Evolutionary conservation across 2,113 vertebrate genomes (phyloP), one percentile per base, ranked within the genome.

Genomic region (Brachyhypopomus gauderio): DNA sequence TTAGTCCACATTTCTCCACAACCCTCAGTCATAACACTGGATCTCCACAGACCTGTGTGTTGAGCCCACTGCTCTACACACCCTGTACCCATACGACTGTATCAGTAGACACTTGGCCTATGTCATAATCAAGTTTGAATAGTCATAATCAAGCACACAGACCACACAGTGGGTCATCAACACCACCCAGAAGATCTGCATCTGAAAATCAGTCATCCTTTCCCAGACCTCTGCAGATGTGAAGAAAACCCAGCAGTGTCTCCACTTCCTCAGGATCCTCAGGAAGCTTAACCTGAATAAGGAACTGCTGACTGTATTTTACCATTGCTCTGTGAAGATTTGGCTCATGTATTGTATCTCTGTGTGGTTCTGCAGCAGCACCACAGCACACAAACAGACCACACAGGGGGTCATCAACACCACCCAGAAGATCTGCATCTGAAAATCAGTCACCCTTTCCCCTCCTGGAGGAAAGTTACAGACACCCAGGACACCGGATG

Each of bases 151-250:
- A n/a, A n/a, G n/a, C n/a, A n/a, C n/a, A n/a, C n/a, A n/a, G n/a
- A n/a, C n/a, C n/a, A n/a, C n/a, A n/a, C n/a, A n/a, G n/a, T n/a
- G n/a, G n/a, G n/a, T n/a, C n/a, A n/a, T n/a, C n/a, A n/a, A n/a
- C n/a, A n/a, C n/a, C n/a, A n/a, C n/a, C n/a, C n/a, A n/a, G n/a
- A n/a, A n/a, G n/a, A n/a, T n/a, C n/a, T n/a, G n/a, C n/a, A n/a
- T n/a, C n/a, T n/a, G n/a, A n/a, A n/a, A 58, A 58, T 58, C 66
- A 69, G 66, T 36, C 30, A 69, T 7, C 30, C 66, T 69, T 30
- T n/a, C n/a, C 27, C 36, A 6, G 30, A 4, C 66, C 66, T 69
- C 56, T 58, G 56, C 56, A 19, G 56, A 8, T 4, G 16, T 58
- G 56, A 9, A n/a, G 56, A 58, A 58, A 19, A 17, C 66, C 34